Evolutionary conservation across 1,140 invertebrate genomes (phyloP), one percentile per base, ranked within the genome.

Genomic region (Parasteatoda tepidariorum): DNA sequence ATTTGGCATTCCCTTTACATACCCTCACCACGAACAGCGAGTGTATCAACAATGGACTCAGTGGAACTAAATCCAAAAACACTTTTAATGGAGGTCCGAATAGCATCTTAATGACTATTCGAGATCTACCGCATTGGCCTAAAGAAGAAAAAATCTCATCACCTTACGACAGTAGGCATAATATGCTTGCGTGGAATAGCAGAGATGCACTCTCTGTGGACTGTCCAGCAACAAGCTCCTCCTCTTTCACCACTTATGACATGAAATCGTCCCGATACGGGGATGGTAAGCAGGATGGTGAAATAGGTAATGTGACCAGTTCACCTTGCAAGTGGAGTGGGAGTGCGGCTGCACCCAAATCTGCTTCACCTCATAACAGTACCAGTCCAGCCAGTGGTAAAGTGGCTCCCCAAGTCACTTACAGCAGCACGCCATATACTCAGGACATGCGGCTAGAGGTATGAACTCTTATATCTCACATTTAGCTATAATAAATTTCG

Each of bases 181-280:
- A 87, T 24, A 88, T 89, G 1, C 86, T 89, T 24, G 88, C 88
- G 88, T 89, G 88, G 88, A 87, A 87, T 38, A 86, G 86, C 7
- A 54, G 33, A 26, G 70, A 66, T 22, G 57, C 13, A n/a, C 33
- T 74, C 18, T 66, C 71, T 18, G 34, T 71, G 6, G 68, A 71
- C 22, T 82, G 78, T 18, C 75, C 62, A 2, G 30, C 62, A n/a
- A 79, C 75, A 0, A 79, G 15, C 28, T 31, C 24, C 15, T 30
- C 57, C 28, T 24, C 34, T 57, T n/a, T 67, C 9, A 13, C 68
- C 18, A 48, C 48, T 6, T 83, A 71, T 24, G 79, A 83, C 59
- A 48, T 62, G 18, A 83, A 83, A 54, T 33, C 73, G 24, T 54
- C 59, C 28, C 54, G 73, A 30, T 85, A 87, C 73, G 79, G 84